phyloP scores from a whole-genome alignment of 2,797 vertebrate species.

The Chrysocyon brachyurus region DNA sequence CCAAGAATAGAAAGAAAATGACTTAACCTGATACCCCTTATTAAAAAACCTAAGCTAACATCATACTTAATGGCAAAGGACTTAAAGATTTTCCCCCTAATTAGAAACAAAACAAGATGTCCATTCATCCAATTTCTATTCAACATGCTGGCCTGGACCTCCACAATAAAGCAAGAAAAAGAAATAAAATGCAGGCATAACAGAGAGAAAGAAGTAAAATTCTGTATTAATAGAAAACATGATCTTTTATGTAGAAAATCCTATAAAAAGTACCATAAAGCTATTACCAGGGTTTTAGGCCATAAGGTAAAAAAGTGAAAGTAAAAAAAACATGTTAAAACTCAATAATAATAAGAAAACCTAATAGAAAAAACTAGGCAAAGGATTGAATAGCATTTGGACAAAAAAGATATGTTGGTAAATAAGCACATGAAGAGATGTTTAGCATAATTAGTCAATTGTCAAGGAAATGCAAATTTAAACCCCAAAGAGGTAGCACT shows the following conservation, averaged over 20 bases:
- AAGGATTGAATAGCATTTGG: not conserved
- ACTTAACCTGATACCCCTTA: not conserved
- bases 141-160: not conserved
- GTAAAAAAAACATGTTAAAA: not conserved
- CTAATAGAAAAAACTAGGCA: not conserved
- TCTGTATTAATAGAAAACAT: not conserved
- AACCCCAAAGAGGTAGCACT: not conserved
- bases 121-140: not conserved
- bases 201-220: not conserved
- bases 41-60: not conserved
- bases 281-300: not conserved
- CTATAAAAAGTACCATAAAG: not conserved
- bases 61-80: not conserved
- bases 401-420: not conserved
- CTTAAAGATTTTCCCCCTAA: not conserved
- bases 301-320: not conserved
- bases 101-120: not conserved
- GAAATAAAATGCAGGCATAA: not conserved
- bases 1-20: not conserved
- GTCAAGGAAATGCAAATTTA: not conserved
- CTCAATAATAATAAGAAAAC: not conserved
- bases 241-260: not conserved
- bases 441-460: not conserved
- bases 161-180: not conserved
- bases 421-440: not conserved